These are phyloP conservation scores for Xestia c-nigrum DNA, from an alignment of 2,888 invertebrate genomes.

Conservation along the genomic window DNA sequence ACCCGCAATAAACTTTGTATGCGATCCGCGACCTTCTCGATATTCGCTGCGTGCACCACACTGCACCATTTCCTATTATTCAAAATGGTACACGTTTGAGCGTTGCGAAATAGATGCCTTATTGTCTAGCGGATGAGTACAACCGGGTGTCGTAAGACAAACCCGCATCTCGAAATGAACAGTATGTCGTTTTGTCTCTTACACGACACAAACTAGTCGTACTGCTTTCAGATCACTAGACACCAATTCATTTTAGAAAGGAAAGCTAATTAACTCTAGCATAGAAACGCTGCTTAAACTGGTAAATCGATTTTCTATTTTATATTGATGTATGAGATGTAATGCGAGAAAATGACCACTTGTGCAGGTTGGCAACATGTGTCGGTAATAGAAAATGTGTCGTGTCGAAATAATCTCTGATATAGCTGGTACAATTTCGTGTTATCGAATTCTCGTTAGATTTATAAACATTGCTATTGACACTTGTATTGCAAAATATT, in stretches of 20 bases:
- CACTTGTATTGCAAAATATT: constrained; percentile 58
- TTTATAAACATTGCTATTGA: constrained; percentile 65
- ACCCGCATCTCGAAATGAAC: constrained; percentile 65
- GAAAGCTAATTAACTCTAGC: constrained; percentile 41
- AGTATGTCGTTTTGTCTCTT: constrained; percentile 46
- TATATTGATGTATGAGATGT: constrained; percentile 58
- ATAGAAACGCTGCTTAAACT: constrained; percentile 34
- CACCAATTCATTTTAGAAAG: constrained; percentile 46
- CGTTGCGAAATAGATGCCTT: constrained; percentile 86
- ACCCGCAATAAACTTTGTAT: constrained; percentile 87
- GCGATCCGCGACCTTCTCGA: constrained; percentile 87
- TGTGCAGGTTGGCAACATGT: constrained; percentile 50
- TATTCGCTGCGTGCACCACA: constrained; percentile 85
- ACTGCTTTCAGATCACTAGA: constrained; percentile 43
- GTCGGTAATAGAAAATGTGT: constrained; percentile 62
- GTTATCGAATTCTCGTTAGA: constrained; percentile 63
- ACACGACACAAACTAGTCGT: constrained; percentile 62
- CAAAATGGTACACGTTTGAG: constrained; percentile 79
- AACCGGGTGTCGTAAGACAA: constrained; percentile 75
- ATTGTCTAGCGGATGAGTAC: constrained; percentile 82
- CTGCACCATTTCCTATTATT: constrained; percentile 89
- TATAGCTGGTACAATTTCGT: constrained; percentile 59
- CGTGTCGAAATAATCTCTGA: constrained; percentile 66
- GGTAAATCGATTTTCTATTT: constrained; percentile 59
- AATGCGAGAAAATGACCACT: constrained; percentile 60